phyloP scores from a whole-genome alignment of 2,888 invertebrate species.

The Paralinhomoeus sp. region DNA sequence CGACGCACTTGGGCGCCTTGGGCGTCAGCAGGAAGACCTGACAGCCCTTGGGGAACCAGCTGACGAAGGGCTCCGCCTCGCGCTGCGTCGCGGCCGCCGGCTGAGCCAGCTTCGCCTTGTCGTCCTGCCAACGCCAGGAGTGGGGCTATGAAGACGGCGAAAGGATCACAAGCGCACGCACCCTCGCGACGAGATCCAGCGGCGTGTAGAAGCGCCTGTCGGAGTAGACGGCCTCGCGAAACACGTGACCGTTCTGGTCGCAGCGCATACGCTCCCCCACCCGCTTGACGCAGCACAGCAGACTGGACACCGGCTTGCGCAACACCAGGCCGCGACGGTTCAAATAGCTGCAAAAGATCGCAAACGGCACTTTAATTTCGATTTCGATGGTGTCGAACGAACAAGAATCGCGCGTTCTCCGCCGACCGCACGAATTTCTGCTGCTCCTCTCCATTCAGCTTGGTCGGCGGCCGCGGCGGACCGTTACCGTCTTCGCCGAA shows the following conservation, averaged over 20 bases:
- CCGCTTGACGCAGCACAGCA: slow-evolving; percentile 9
- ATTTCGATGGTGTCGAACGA: not conserved
- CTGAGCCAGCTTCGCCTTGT: slow-evolving; percentile 28
- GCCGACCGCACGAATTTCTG: not conserved
- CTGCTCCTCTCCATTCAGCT: not conserved
- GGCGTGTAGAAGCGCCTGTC: not conserved
- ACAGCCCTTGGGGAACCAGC: slow-evolving; percentile 45
- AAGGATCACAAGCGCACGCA: not conserved
- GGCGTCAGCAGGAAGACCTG: slow-evolving; percentile 52
- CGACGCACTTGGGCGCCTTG: too few species aligned
- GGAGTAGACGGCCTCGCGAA: not conserved
- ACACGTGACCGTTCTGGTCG: not conserved
- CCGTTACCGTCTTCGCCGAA: not conserved
- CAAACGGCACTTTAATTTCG: not conserved
- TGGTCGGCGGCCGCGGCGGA: not conserved
- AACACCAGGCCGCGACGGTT: slow-evolving; percentile 11
- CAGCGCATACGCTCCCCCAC: slow-evolving; percentile 5
- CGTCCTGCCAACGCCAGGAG: slow-evolving; percentile 1
- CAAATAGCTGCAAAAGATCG: slow-evolving; percentile 3
- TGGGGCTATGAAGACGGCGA: not conserved
- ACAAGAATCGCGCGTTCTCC: not conserved
- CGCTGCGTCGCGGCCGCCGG: not conserved
- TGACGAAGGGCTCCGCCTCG: slow-evolving; percentile 26
- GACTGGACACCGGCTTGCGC: slow-evolving; percentile 1
- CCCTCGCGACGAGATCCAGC: slow-evolving; percentile 2